Evolutionary conservation across 2,888 invertebrate species (phyloP), one percentile per base, ranked within the genome.

Genomic region (Drosophila tripunctata): DNA sequence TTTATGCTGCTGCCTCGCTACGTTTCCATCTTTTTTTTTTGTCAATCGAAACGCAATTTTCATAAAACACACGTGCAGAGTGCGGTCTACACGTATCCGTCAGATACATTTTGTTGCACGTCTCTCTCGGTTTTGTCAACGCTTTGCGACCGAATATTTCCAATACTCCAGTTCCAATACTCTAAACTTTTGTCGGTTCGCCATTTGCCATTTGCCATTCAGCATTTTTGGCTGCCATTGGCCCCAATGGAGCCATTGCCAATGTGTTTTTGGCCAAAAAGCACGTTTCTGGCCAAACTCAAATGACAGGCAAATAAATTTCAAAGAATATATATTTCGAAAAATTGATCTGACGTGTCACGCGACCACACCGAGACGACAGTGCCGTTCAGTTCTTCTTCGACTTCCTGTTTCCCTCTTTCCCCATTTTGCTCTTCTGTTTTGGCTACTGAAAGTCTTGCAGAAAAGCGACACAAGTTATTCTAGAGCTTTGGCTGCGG

Each of bases 331-430:
- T 88, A 88, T 89, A 88, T 89, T 87, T 82, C 84, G 78, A 72
- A 84, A 89, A 88, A 88, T 88, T 89, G 88, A 88, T 79, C 88
- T 89, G 88, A 89, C 88, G 81, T 88, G 88, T 88, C 88, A 88
- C 88, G 88, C 88, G 54, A 54, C 47, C 27, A 8, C 48, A 30
- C 10, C 15, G 47, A 36, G 24, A 35, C 24, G 7, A 17, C 33
- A n/a, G 24, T 36, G 21, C 6, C 24, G 24, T 45, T 6, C 21
- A 22, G 8, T 10, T 27, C 10, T 38, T 21, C 38, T 30, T 64
- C 31, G 15, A 22, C 14, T 41, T 55, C 4, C 35, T 8, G 3
- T 3, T 15, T 3, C 4, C 12, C 31, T 12, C 31, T 12, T n/a
- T 19, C 3, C n/a, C n/a, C 3, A 1, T 41, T 24, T 24, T 8